phyloP scores from a whole-genome alignment of 2,797 vertebrate species.

The Champsocephalus esox region DNA sequence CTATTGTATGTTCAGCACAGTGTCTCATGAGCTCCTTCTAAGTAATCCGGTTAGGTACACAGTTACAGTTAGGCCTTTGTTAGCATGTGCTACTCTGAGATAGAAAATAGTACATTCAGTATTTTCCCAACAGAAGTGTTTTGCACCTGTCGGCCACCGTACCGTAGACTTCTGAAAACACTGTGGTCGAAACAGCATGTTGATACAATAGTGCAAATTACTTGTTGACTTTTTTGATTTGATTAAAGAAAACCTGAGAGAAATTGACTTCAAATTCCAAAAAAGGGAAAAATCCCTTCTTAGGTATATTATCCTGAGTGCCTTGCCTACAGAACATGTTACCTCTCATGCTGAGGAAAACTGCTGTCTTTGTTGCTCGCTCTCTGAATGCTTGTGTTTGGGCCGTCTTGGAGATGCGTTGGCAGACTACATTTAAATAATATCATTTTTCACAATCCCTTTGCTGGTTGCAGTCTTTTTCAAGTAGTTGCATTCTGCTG shows the following conservation, averaged over 20 bases:
- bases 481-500: background rate
- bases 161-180: background rate
- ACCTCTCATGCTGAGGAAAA: background rate
- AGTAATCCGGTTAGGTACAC: no score
- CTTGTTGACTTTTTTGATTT: background rate
- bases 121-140: no score
- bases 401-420: background rate
- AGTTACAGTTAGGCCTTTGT: no score
- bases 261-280: background rate
- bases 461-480: constrained; percentile 8
- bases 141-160: no score
- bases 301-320: no score
- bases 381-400: constrained; percentile 3
- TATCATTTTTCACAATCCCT: constrained; percentile 3
- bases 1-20: no score
- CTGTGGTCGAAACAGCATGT: background rate
- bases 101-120: no score
- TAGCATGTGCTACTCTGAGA: no score
- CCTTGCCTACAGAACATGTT: background rate
- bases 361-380: background rate
- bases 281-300: no score
- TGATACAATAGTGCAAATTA: background rate
- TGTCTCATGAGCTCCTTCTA: no score
- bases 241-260: constrained; percentile 9
- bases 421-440: constrained; percentile 3